Base-by-base conservation (phyloP, 2,888 invertebrate species). In the Acronicta psi region DNA sequence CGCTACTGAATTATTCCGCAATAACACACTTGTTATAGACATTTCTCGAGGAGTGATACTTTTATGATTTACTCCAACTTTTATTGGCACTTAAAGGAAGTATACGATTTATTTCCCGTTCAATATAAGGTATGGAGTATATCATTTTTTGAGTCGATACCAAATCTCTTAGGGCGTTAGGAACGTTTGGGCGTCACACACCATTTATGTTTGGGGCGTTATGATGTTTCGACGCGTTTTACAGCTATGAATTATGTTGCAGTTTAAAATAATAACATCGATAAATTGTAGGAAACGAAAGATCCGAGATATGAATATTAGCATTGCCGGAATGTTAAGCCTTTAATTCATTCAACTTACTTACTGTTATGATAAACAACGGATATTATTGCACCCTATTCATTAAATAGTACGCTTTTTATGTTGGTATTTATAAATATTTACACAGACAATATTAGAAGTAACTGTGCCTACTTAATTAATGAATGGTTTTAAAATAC, bases 1-100 rank as follows among this genome's bases (percentile, higher is more conserved):
- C 80, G 81, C 91, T 91, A 88, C 91, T 94, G 93, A 94, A 94
- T 94, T 94, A 94, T 94, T 94, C 91, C 80, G 90, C 92, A 92
- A 94, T 94, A 94, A 94, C 93, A 93, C 91, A 93, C 93, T 92
- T 92, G 93, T 93, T 94, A 93, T 92, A 92, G 93, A 93, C 93
- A 85, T 92, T 93, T 92, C 90, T 88, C 86, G 86, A 83, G 85
- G 91, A 92, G 91, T 93, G 93, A 93, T 93, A 93, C 93, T 93
- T 93, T 92, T 94, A 93, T 93, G 93, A 94, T 94, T 94, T 94
- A 93, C 93, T 93, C 84, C 92, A 91, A 93, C 90, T 94, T 94
- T 94, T 94, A 94, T 94, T 94, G 93, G 93, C 92, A 93, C 93
- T 93, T 94, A 94, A 90, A 92, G 92, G 91, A 91, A 92, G 92